phyloP scores from a whole-genome alignment of 2,113 vertebrate genomes.

The Leucopternis melanops region DNA sequence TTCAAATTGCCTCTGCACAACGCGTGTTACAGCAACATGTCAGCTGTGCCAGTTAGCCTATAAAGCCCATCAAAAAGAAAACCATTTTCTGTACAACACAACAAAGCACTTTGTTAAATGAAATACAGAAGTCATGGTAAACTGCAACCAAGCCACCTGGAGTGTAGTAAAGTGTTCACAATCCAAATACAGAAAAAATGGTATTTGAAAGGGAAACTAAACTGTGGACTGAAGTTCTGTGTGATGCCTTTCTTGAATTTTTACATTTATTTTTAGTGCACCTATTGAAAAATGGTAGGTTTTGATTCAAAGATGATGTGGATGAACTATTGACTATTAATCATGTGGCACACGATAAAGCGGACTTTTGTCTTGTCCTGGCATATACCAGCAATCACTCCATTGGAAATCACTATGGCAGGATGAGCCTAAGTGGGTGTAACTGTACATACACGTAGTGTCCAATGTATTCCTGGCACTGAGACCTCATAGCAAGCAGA shows the following conservation, averaged over 20 bases:
- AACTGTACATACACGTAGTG: rapidly evolving
- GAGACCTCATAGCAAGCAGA: not conserved
- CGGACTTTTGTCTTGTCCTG: not conserved
- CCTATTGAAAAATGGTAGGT: not conserved
- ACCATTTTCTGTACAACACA: not conserved
- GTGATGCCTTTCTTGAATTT: not conserved
- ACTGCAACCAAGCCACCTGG: not conserved
- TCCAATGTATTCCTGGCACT: not conserved
- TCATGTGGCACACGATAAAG: not conserved
- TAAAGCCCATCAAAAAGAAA: not conserved
- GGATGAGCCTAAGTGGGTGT: not conserved
- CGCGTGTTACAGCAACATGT: rapidly evolving
- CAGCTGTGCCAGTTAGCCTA: not conserved
- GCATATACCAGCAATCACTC: rapidly evolving
- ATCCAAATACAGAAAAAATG: not conserved
- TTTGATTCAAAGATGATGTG: not conserved
- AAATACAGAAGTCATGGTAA: not conserved
- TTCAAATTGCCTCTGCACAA: not conserved
- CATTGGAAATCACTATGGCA: not conserved
- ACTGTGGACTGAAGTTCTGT: not conserved
- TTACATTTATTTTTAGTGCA: not conserved
- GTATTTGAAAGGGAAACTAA: not conserved
- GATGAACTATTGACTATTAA: not conserved
- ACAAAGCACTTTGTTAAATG: not conserved
- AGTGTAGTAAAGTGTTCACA: not conserved